These are phyloP conservation scores for Acronicta psi DNA, from an alignment of 2,888 invertebrate species.

Conservation along the genomic window DNA sequence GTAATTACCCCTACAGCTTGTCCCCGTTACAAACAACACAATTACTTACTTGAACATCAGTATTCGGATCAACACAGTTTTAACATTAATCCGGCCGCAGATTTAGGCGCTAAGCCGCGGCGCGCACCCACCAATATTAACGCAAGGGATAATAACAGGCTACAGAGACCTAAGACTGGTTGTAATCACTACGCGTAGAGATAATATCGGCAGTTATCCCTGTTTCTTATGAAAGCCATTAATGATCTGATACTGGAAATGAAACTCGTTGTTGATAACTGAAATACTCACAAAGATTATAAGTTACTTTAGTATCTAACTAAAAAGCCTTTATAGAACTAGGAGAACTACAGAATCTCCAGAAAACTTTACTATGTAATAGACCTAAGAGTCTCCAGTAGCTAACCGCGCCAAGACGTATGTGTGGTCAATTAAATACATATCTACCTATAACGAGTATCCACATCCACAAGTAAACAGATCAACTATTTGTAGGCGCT, in stretches of 20 bases:
- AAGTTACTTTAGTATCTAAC: too few relatives aligned
- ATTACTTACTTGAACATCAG: slow-evolving; percentile 11
- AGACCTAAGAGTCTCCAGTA: too few relatives aligned
- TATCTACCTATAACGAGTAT: too few relatives aligned
- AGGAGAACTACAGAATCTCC: too few relatives aligned
- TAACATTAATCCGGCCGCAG: slow-evolving; percentile 1
- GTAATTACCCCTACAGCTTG: background rate
- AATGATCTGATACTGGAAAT: too few relatives aligned
- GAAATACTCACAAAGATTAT: too few relatives aligned
- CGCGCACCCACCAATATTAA: background rate
- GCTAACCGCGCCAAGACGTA: too few relatives aligned
- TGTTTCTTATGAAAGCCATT: background rate
- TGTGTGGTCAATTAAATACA: too few relatives aligned
- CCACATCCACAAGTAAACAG: background rate
- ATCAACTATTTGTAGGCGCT: background rate
- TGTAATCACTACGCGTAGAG: background rate
- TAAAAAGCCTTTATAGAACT: too few relatives aligned
- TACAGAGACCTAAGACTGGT: background rate
- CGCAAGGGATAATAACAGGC: background rate
- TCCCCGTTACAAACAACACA: slow-evolving; percentile 14
- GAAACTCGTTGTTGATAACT: too few relatives aligned
- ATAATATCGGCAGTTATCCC: background rate
- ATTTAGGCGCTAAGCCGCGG: slow-evolving; percentile 1
- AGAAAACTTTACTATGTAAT: too few relatives aligned
- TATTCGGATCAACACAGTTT: slow-evolving; percentile 3